Evolutionary conservation across 2,113 vertebrate genomes (phyloP).

Genomic region (Ophthalmolycus amberensis): DNA sequence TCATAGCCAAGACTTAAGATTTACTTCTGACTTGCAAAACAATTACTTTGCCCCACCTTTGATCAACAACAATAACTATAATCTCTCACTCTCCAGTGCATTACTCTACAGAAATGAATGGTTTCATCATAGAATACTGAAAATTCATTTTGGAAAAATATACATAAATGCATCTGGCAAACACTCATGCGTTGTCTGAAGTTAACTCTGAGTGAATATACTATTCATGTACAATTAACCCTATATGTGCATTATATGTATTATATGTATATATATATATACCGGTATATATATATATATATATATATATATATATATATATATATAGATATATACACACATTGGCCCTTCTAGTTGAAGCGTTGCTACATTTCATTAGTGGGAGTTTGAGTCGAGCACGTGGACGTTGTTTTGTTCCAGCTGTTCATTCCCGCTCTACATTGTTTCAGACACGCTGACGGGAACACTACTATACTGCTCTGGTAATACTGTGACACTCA

Average conservation of each 20-base stretch:
- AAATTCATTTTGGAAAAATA: not conserved
- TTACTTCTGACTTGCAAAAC: not conserved
- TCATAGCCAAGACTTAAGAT: not conserved
- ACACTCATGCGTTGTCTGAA: no score
- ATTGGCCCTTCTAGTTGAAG: not conserved
- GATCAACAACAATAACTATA: not conserved
- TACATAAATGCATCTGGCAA: not conserved
- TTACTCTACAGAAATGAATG: not conserved
- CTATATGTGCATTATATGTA: no score
- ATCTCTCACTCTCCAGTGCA: not conserved
- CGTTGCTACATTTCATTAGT: not conserved
- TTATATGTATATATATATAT: no score
- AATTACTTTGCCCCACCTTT: not conserved
- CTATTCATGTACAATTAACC: not conserved
- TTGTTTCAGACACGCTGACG: not conserved
- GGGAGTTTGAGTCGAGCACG: not conserved
- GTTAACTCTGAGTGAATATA: not conserved
- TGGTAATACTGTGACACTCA: not conserved
- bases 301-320: no score
- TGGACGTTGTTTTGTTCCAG: not conserved
- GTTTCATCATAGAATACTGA: not conserved
- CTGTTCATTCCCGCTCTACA: not conserved
- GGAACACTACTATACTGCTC: not conserved
- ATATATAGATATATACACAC: no score
- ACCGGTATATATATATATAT: no score